phyloP scores from a whole-genome alignment of 2,888 invertebrate species.

The Watsonalla binaria region DNA sequence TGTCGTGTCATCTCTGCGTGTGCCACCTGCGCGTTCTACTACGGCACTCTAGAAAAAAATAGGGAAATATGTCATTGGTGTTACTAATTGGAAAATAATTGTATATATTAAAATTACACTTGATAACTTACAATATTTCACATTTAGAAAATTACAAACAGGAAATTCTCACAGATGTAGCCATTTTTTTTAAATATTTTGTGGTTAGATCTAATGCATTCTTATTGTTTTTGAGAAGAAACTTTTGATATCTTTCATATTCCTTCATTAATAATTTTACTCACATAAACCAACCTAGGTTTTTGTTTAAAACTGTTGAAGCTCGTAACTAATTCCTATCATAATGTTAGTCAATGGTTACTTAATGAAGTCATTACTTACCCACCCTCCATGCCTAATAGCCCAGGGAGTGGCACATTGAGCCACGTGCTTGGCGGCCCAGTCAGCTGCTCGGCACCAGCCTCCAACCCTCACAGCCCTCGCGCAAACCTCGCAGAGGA shows the following conservation, averaged over 20 bases:
- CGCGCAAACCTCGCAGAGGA: slow-evolving; percentile 77
- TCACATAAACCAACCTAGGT: too few relatives aligned
- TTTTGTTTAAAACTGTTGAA: too few relatives aligned
- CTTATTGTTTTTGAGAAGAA: too few relatives aligned
- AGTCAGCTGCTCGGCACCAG: slow-evolving; percentile 77
- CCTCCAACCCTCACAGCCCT: slow-evolving; percentile 65
- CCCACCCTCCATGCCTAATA: slow-evolving; percentile 79
- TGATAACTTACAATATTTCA: too few relatives aligned
- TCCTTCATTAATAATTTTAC: too few relatives aligned
- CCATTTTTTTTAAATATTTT: too few relatives aligned
- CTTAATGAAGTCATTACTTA: slow-evolving; percentile 28
- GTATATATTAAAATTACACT: background rate
- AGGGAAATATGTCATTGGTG: background rate
- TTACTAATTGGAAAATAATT: slow-evolving; percentile 1
- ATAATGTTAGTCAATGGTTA: too few relatives aligned
- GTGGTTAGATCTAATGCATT: too few relatives aligned
- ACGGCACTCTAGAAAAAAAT: slow-evolving; percentile 57
- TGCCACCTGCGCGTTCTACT: slow-evolving; percentile 60
- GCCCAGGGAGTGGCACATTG: slow-evolving; percentile 78
- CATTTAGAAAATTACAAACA: too few relatives aligned
- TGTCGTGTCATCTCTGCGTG: slow-evolving; percentile 59
- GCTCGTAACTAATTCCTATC: too few relatives aligned
- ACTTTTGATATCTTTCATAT: too few relatives aligned
- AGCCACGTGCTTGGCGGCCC: slow-evolving; percentile 77
- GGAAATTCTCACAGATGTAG: too few relatives aligned